Evolutionary conservation across 2,888 invertebrate genomes (phyloP), one percentile per base, ranked within the genome.

Genomic region (Tetranychus truncatus): DNA sequence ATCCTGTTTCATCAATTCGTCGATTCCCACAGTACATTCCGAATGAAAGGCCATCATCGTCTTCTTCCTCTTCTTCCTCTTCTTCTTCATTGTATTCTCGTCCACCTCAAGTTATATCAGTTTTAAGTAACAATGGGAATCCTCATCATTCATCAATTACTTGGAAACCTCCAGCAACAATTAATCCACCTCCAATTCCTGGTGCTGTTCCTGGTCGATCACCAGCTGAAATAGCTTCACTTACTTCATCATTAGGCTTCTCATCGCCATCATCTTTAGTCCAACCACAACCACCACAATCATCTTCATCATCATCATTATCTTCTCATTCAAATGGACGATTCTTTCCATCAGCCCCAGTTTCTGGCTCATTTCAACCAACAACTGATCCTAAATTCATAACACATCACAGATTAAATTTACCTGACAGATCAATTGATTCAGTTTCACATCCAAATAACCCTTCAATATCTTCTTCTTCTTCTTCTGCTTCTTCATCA

Each of bases 101-200:
- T 21, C 75, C 73, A 24, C 75, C 75, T 44, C 75, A 75, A 67
- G 69, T 76, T 24, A 76, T 76, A 21, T 76, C 76, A 8, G 77
- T 77, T 18, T n/a, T 74, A 44, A 72, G 67, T 34, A 74, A 74
- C 15, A 34, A 45, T 5, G 71, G 66, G n/a, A 21, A 67, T 44
- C 71, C 45, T 34, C 77, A 74, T 45, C 77, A 77, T 11, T 55
- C 55, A 55, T 55, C 71, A 45, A 72, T 77, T 9, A 73, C 74
- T 7, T 77, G 77, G 77, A 77, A 77, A 72, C 77, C 77, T 21
- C 77, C 77, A 15, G 72, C 77, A 55, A 76, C 77, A 1, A 44
- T 72, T 34, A 34, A 71, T n/a, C 76, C 76, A 66, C 76, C 77
- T 20, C 34, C 69, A 21, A 24, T 69, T 69, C 21, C 21, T 24